A percentile compares a stretch with the other conserved stretches of the same genome.
phyloP scores from a whole-genome alignment of 1,140 invertebrate species.

The Metopolophium dirhodum region DNA sequence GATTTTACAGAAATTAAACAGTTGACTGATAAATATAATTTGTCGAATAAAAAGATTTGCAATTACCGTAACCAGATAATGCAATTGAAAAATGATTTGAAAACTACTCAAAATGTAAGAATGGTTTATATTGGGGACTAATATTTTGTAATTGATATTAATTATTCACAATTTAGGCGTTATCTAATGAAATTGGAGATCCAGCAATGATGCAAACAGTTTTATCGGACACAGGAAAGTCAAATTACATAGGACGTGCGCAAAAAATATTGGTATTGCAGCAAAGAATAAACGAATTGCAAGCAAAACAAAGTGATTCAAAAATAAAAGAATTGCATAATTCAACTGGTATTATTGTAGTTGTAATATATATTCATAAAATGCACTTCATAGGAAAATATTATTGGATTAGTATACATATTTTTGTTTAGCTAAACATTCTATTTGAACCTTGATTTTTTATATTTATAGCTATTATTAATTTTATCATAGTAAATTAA shows the following conservation, averaged over 20 bases:
- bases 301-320: slow-evolving; percentile 14
- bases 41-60: slow-evolving; percentile 22
- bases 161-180: slow-evolving; percentile 12
- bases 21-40: background rate
- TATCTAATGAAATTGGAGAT: slow-evolving; percentile 35
- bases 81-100: slow-evolving; percentile 43
- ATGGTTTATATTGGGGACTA: background rate
- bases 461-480: no score
- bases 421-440: no score
- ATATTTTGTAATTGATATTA: background rate
- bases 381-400: background rate
- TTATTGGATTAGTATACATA: no score
- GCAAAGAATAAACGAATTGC: background rate
- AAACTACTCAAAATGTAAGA: slow-evolving; percentile 30
- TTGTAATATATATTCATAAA: background rate
- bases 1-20: background rate
- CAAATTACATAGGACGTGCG: slow-evolving; percentile 33
- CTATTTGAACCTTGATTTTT: no score
- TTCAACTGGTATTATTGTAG: background rate
- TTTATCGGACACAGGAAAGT: background rate
- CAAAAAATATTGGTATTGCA: slow-evolving; percentile 39
- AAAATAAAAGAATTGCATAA: background rate
- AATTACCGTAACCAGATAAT: slow-evolving; percentile 32
- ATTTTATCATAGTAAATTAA: no score
- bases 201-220: background rate